A percentile compares a stretch with the other conserved stretches of the same genome.
Conservation (phyloP, 2,113 vertebrate genomes). For the Noctilio leporinus region DNA sequence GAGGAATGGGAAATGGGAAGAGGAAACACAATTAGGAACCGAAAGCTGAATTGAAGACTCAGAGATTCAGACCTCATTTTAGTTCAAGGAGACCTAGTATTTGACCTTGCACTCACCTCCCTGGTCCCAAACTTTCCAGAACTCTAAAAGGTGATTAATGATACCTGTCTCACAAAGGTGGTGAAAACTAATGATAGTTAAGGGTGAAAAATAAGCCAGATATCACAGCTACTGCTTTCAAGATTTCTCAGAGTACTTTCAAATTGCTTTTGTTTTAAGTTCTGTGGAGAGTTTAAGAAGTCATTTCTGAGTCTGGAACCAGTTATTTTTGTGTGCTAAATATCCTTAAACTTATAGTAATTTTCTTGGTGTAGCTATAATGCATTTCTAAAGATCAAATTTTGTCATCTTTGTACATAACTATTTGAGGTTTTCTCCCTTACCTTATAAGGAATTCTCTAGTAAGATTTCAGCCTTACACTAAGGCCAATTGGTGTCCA, state of each 20-base stretch:
- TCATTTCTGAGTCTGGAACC: background rate
- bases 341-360: background rate
- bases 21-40: background rate
- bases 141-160: background rate
- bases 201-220: background rate
- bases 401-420: background rate
- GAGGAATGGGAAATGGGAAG: background rate
- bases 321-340: background rate
- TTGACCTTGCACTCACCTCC: background rate
- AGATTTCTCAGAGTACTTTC: background rate
- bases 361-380: background rate
- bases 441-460: background rate
- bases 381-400: background rate
- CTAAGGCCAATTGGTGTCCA: background rate
- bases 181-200: background rate
- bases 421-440: background rate
- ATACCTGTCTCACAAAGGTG: background rate
- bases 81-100: background rate
- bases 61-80: background rate
- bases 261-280: constrained; percentile 11
- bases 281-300: background rate
- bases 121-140: background rate
- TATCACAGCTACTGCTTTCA: background rate
- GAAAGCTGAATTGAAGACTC: background rate
- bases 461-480: background rate